Percentiles rank a stretch among this genome's conserved stretches.
These are phyloP conservation scores for Parnassius apollo DNA, from an alignment of 2,888 invertebrate genomes.

Conservation along the genomic window DNA sequence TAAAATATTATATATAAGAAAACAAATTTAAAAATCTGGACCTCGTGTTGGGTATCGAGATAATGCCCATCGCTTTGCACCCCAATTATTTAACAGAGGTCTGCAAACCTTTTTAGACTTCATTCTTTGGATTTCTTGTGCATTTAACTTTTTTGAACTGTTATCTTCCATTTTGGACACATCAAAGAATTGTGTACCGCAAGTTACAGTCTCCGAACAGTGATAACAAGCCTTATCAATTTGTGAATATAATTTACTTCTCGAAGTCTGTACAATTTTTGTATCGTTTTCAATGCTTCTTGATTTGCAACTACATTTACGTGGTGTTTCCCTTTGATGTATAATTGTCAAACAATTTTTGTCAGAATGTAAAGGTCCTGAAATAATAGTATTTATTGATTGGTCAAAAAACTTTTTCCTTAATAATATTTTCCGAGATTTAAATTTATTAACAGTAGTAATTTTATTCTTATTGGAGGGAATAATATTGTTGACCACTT, in stretches of 20 bases:
- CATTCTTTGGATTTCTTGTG: slow-evolving; percentile 2
- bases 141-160: neutral
- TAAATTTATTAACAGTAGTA: slow-evolving; percentile 34
- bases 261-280: slow-evolving; percentile 47
- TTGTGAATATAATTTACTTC: slow-evolving; percentile 29
- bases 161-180: slow-evolving; percentile 3
- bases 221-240: slow-evolving; percentile 51
- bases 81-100: slow-evolving; percentile 25
- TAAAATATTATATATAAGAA: too few relatives aligned
- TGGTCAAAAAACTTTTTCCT: slow-evolving; percentile 42
- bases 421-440: slow-evolving; percentile 40
- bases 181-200: slow-evolving; percentile 45
- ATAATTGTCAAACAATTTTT: slow-evolving; percentile 52
- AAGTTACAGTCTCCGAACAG: slow-evolving; percentile 27
- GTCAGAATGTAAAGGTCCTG: slow-evolving; percentile 48
- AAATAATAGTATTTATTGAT: slow-evolving; percentile 48
- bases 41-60: slow-evolving; percentile 49
- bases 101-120: slow-evolving; percentile 4
- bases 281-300: slow-evolving; percentile 29
- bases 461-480: slow-evolving; percentile 35
- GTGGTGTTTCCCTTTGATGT: slow-evolving; percentile 44
- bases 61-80: slow-evolving; percentile 58
- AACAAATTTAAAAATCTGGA: slow-evolving; percentile 56
- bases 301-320: slow-evolving; percentile 38
- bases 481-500: slow-evolving; percentile 39